phyloP scores from a whole-genome alignment of 1,140 invertebrate species.

The Periplaneta americana region DNA sequence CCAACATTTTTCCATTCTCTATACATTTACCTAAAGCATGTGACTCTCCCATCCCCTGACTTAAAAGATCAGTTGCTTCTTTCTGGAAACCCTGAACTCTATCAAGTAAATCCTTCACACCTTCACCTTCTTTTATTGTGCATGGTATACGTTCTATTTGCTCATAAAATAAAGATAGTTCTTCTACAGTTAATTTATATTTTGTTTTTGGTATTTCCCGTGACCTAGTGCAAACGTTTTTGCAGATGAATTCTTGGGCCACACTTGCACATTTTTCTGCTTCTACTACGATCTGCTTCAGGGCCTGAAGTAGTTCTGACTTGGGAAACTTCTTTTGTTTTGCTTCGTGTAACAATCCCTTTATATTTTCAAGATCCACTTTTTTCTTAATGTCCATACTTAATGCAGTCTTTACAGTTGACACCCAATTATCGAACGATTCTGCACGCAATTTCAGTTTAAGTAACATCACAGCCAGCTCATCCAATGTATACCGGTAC shows the following conservation, averaged over 20 bases:
- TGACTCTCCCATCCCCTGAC: slow-evolving; percentile 32
- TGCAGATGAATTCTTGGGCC: slow-evolving; percentile 81
- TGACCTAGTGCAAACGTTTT: slow-evolving; percentile 76
- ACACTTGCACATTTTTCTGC: slow-evolving; percentile 88
- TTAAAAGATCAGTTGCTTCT: slow-evolving; percentile 41
- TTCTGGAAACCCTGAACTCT: slow-evolving; percentile 44
- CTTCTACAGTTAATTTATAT: slow-evolving; percentile 81
- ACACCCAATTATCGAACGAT: slow-evolving; percentile 86
- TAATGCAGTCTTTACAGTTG: slow-evolving; percentile 76
- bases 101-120: slow-evolving; percentile 65
- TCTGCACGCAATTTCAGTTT: slow-evolving; percentile 83
- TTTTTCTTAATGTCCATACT: slow-evolving; percentile 68
- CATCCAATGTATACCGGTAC: slow-evolving; percentile 87
- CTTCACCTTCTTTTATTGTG: slow-evolving; percentile 72
- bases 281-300: slow-evolving; percentile 74
- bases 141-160: slow-evolving; percentile 83
- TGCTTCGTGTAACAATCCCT: slow-evolving; percentile 67
- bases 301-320: slow-evolving; percentile 70
- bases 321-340: slow-evolving; percentile 79
- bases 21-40: slow-evolving; percentile 41
- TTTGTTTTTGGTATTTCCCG: slow-evolving; percentile 72
- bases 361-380: slow-evolving; percentile 62
- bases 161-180: slow-evolving; percentile 79
- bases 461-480: slow-evolving; percentile 83
- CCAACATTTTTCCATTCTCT: slow-evolving; percentile 40